A percentile compares a stretch with the other conserved stretches of the same genome.
phyloP scores from a whole-genome alignment of 2,888 invertebrate genomes.

The Drosophila helvetica region DNA sequence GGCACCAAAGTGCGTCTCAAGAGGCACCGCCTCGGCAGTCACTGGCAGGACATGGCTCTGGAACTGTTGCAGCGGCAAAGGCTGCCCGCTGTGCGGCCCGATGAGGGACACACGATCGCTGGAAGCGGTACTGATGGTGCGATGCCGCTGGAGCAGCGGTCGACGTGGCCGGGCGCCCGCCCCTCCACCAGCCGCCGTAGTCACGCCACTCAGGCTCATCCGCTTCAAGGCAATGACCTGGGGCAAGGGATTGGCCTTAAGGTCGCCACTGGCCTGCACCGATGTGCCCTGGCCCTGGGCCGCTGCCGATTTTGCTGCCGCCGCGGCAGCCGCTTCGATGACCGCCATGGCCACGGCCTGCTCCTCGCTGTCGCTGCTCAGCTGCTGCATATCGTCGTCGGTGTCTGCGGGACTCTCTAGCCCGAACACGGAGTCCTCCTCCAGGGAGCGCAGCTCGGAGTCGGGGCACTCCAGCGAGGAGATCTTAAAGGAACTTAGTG shows the following conservation, averaged over 20 bases:
- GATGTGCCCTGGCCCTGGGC: constrained; percentile 16
- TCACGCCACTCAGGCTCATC: constrained; percentile 61
- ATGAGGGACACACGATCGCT: constrained; percentile 76
- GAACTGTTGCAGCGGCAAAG: constrained; percentile 63
- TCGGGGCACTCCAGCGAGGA: constrained; percentile 88
- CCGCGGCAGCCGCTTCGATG: constrained; percentile 35
- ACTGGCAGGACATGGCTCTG: constrained; percentile 35
- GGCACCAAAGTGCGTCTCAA: constrained; percentile 82
- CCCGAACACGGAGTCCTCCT: constrained; percentile 92
- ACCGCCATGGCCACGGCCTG: constrained; percentile 29
- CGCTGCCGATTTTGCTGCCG: constrained; percentile 25
- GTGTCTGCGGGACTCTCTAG: constrained; percentile 89
- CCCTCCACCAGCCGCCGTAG: constrained; percentile 12
- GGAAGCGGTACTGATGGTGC: constrained; percentile 80
- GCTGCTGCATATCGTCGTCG: constrained; percentile 93
- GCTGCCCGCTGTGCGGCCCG: constrained; percentile 47
- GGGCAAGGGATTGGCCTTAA: constrained; percentile 31
- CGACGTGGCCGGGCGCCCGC: constrained; percentile 67
- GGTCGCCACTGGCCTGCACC: constrained; percentile 10
- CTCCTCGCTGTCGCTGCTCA: constrained; percentile 92
- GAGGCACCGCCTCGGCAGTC: constrained; percentile 62
- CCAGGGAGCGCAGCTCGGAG: constrained; percentile 89
- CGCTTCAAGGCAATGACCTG: constrained; percentile 62
- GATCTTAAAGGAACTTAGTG: constrained; percentile 91
- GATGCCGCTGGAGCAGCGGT: constrained; percentile 80